Percentiles rank a stretch among this genome's conserved stretches.
These are phyloP conservation scores for Acromyrmex charruanus DNA, from an alignment of 1,140 invertebrate species.

Conservation along the genomic window DNA sequence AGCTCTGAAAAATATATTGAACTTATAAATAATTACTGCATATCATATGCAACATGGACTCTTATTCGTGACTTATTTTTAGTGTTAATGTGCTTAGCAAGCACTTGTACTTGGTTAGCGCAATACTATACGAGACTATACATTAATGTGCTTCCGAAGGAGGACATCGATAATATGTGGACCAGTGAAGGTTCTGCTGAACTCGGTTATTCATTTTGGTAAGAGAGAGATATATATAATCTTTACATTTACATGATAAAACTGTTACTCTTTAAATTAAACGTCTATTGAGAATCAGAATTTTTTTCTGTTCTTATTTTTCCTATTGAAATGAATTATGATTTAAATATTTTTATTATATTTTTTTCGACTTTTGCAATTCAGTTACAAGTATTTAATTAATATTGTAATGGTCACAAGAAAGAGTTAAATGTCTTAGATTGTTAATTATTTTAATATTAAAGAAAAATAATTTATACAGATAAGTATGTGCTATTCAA, in stretches of 20 bases:
- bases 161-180: slow-evolving; percentile 92
- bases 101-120: slow-evolving; percentile 91
- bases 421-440: background rate
- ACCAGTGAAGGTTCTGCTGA: slow-evolving; percentile 90
- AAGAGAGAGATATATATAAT: slow-evolving; percentile 70
- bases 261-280: background rate
- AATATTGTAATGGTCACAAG: background rate
- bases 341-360: background rate
- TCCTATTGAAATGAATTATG: background rate
- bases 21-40: background rate
- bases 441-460: background rate
- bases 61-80: slow-evolving; percentile 74
- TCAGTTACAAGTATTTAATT: background rate
- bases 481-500: background rate
- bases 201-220: slow-evolving; percentile 94
- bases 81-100: slow-evolving; percentile 91
- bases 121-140: slow-evolving; percentile 92
- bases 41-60: background rate
- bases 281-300: background rate
- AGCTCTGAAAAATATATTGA: background rate
- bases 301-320: background rate
- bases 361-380: background rate
- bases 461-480: background rate
- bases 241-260: slow-evolving; percentile 62
- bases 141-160: slow-evolving; percentile 92